phyloP scores from a whole-genome alignment of 2,888 invertebrate species.

The Campoplex nolae region DNA sequence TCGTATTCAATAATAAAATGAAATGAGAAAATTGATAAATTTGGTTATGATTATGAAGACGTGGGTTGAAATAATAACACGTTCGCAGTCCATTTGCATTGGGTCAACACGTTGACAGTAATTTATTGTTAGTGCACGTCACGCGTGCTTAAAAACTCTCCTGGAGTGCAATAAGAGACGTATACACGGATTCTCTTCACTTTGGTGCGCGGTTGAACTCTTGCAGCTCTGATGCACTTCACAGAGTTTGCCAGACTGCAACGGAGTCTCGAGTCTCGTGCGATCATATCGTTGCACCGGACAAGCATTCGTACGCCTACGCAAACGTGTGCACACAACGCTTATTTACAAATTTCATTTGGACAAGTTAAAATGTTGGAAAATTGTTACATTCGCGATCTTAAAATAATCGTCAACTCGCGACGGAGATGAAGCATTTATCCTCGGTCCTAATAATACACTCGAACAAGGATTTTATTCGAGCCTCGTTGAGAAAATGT shows the following conservation, averaged over 20 bases:
- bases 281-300: slow-evolving; percentile 46
- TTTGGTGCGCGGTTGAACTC: slow-evolving; percentile 23
- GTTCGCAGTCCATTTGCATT: slow-evolving; percentile 13
- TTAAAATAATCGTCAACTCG: slow-evolving; percentile 1
- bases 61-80: slow-evolving; percentile 1
- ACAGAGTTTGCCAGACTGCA: slow-evolving; percentile 19
- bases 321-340: not conserved
- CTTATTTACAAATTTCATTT: not conserved
- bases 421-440: not conserved
- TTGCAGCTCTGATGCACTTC: slow-evolving; percentile 41
- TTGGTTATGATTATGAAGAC: not conserved
- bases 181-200: not conserved
- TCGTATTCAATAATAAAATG: too few relatives aligned
- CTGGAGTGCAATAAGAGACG: slow-evolving; percentile 35
- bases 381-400: slow-evolving; percentile 19
- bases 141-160: slow-evolving; percentile 34
- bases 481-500: not conserved
- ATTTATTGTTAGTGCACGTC: slow-evolving; percentile 24
- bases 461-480: not conserved
- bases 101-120: slow-evolving; percentile 22
- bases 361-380: not conserved
- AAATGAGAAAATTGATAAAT: not conserved
- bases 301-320: slow-evolving; percentile 38
- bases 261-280: slow-evolving; percentile 2
- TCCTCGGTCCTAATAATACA: not conserved